These are phyloP conservation scores for Proisotoma minuta DNA, from an alignment of 2,888 invertebrate species.

Conservation along the genomic window DNA sequence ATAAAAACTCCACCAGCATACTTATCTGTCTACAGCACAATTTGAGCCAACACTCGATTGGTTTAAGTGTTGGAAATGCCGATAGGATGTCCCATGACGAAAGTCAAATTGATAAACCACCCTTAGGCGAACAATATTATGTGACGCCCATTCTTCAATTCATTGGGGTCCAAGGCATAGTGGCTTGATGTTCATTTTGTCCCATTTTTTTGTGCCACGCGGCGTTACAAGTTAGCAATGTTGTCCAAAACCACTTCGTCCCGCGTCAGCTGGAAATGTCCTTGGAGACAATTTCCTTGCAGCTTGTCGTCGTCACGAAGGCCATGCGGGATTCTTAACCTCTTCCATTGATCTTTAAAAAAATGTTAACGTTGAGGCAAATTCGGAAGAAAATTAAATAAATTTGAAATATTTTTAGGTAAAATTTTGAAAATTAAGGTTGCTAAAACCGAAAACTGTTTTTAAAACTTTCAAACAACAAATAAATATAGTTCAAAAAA, in stretches of 20 bases:
- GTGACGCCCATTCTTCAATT: constrained; percentile 80
- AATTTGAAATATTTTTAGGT: no score
- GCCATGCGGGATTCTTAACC: constrained; percentile 88
- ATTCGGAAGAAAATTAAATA: no score
- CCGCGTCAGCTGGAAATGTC: constrained; percentile 85
- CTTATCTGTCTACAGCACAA: constrained; percentile 92
- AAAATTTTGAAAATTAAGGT: no score
- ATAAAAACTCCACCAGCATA: constrained; percentile 88
- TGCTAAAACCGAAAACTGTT: no score
- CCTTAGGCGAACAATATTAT: constrained; percentile 93
- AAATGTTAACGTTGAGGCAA: no score
- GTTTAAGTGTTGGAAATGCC: constrained; percentile 99
- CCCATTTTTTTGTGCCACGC: constrained; percentile 85
- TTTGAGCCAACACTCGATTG: constrained; percentile 98
- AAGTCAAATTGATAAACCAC: constrained; percentile 93
- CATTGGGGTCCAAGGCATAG: constrained; percentile 95
- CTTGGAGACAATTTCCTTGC: constrained; percentile 81
- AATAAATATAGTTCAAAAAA: no score
- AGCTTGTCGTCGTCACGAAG: constrained; percentile 97
- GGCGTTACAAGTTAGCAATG: constrained; percentile 96
- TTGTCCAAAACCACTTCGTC: constrained; percentile 98
- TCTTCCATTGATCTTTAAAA: constrained; percentile 51
- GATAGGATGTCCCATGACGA: constrained; percentile 90
- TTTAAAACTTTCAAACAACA: no score
- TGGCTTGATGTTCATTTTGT: constrained; percentile 90